phyloP scores from a whole-genome alignment of 2,797 vertebrate species.

The Melanotaenia maccullochi region DNA sequence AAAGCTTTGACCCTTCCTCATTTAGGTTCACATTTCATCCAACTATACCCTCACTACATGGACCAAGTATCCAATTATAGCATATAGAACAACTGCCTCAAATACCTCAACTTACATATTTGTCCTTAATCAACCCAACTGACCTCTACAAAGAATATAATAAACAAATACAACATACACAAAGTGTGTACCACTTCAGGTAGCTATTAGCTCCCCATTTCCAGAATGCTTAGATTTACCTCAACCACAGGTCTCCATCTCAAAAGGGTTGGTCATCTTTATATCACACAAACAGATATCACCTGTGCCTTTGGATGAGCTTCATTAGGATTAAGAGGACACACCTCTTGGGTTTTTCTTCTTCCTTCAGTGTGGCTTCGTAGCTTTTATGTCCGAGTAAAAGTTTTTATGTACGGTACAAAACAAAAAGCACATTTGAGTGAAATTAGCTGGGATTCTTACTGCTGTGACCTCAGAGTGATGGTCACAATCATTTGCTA shows the following conservation, averaged over 20 bases:
- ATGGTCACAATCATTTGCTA: neutral
- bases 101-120: conserved; percentile 46
- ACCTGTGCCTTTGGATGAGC: neutral
- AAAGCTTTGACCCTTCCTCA: conserved; percentile 25
- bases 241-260: conserved; percentile 3
- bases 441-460: neutral
- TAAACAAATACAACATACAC: conserved; percentile 1
- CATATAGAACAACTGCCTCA: conserved; percentile 44
- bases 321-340: neutral
- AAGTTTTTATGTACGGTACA: neutral
- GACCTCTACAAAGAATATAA: conserved; percentile 25
- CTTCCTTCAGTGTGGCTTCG: neutral
- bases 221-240: conserved; percentile 12
- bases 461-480: neutral
- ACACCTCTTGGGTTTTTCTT: neutral
- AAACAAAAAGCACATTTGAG: too few relatives aligned
- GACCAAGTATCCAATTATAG: conserved; percentile 45
- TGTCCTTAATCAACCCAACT: conserved; percentile 27
- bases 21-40: conserved; percentile 63
- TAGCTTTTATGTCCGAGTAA: neutral
- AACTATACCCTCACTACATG: conserved; percentile 62
- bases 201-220: neutral
- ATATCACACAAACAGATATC: neutral
- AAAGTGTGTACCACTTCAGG: conserved; percentile 12
- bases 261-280: neutral